Evolutionary conservation across 37 sponge, comb jelly and placozoan species (phyloP), one percentile per base, ranked within the genome.

Genomic region (Axinella damicornis): DNA sequence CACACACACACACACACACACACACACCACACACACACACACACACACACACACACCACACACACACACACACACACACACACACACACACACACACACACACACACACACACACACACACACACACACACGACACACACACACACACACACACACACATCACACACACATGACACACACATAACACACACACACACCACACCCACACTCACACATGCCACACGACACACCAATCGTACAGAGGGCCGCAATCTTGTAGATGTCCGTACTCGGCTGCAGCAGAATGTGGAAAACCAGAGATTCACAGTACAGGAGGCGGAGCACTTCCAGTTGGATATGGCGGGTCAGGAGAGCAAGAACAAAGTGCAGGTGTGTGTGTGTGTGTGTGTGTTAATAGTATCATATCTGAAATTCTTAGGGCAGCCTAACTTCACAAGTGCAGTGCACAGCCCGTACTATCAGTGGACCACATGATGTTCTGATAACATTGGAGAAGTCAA

Each of bases 161-260:
- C n/a, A n/a, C n/a, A n/a, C n/a, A n/a, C n/a, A n/a, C n/a, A n/a
- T n/a, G n/a, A n/a, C n/a, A n/a, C n/a, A n/a, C n/a, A n/a, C n/a
- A n/a, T n/a, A n/a, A n/a, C n/a, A n/a, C n/a, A n/a, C n/a, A n/a
- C n/a, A n/a, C 46, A 12, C 46, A 12, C 46, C 46, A 4, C 9
- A 4, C 46, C 46, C 9, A 4, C 46, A 46, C 46, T 46, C 46
- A 46, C 46, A 46, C 46, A 46, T 46, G 46, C 46, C 4, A 12
- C 9, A 4, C 46, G 46, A 46, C n/a, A n/a, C n/a, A n/a, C n/a
- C n/a, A n/a, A n/a, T n/a, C n/a, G n/a, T n/a, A 28, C 24, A 84
- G 91, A 74, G 34, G 91, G 85, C 1, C 80, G 80, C 37, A 34
- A 84, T 35, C 54, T 90, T 27, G 16, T 33, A 31, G 86, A 90